Evolutionary conservation across 2,797 vertebrate species (phyloP), one percentile per base, ranked within the genome.

Genomic region (Eptatretus atami): DNA sequence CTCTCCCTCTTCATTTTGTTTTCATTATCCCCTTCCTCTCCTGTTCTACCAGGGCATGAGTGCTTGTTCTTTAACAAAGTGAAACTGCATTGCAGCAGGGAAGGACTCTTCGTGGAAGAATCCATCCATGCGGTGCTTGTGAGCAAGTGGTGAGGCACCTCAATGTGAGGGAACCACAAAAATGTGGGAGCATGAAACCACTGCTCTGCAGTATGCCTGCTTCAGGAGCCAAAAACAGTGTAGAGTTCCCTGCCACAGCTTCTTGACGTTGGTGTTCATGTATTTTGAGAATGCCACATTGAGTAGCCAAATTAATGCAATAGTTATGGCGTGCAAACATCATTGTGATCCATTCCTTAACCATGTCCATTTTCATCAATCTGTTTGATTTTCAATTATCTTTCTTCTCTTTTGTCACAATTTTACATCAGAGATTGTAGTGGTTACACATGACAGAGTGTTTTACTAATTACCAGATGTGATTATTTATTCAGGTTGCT

Each of bases 81-180:
- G 88, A 96, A 96, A 96, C 73, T 96, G 90, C 72, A 96, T 96
- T 25, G 90, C 88, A 52, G 90, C 90, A 1, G 90, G 90, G n/a
- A n/a, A 2, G 80, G 90, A 52, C 74, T 96, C 70, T 96, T 96
- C 53, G 84, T 96, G 69, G 88, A 96, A 71, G 85, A 95, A 69
- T 81, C 81, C 15, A 79, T 92, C 71, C 87, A 96, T 0, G 84
- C n/a, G n/a, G 94, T n/a, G 78, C 86, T 66, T 74, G 79, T 71
- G 71, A 65, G 9, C 75, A 76, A 78, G 86, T 95, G 83, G 90
- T 95, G 74, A 80, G 83, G 68, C 52, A 53, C 52, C 52, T 60
- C 24, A 24, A 24, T 60, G 15, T 12, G 15, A 24, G 57, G 57
- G 24, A 12, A 24, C 15, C 57, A n/a, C 57, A n/a, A 24, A 24